Evolutionary conservation across 2,888 invertebrate genomes (phyloP).

Genomic region (Nymphalis c-album): DNA sequence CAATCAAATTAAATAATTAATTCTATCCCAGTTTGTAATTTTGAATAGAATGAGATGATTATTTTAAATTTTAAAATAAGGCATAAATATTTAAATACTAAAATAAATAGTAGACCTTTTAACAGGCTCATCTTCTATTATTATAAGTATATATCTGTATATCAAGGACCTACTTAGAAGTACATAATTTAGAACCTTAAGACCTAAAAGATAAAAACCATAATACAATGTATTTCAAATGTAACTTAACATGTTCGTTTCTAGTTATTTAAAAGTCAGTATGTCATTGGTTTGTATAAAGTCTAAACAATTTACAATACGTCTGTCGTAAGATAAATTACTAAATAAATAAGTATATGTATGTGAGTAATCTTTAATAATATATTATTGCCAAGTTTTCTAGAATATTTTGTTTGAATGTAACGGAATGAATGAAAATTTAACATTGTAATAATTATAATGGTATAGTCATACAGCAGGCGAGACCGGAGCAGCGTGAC

Average conservation of each 20-base stretch:
- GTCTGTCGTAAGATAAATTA: constrained; percentile 17
- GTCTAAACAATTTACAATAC: constrained; percentile 16
- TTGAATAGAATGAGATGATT: too few relatives aligned
- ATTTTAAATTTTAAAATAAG: too few relatives aligned
- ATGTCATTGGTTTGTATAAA: constrained; percentile 26
- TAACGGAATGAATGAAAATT: not conserved
- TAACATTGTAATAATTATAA: not conserved
- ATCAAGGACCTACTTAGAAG: constrained; percentile 1
- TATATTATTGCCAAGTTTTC: not conserved
- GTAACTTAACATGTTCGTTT: constrained; percentile 9
- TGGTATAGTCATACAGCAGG: too few relatives aligned
- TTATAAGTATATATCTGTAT: not conserved
- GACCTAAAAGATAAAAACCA: constrained; percentile 4
- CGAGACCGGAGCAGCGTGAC: too few relatives aligned
- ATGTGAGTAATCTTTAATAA: not conserved
- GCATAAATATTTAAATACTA: not conserved
- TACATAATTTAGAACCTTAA: not conserved
- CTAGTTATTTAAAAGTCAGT: constrained; percentile 29
- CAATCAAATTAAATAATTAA: too few relatives aligned
- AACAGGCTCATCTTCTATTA: constrained; percentile 3
- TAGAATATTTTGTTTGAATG: not conserved
- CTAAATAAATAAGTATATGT: constrained; percentile 12
- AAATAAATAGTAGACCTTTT: not conserved
- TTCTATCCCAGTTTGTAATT: too few relatives aligned
- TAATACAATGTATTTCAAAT: constrained; percentile 6